Evolutionary conservation across 2,888 invertebrate species (phyloP), one percentile per base, ranked within the genome.

Genomic region (Aproaerema taeniolella): DNA sequence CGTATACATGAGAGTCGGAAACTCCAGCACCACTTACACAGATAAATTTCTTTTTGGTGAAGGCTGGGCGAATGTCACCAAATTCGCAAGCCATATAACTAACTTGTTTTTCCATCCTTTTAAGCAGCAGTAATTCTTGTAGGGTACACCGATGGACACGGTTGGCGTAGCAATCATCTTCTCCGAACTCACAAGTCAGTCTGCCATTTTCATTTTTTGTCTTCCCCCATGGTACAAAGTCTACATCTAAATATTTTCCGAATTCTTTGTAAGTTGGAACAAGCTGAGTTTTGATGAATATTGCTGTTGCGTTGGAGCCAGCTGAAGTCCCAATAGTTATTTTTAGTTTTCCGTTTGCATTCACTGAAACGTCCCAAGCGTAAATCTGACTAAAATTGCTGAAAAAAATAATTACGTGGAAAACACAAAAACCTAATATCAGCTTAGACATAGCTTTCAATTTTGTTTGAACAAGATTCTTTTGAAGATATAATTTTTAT

Each of bases 191-290:
- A 39, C 87, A 87, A 1, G 39, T 45, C 8, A 78, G 43, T 1
- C 41, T 47, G 16, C 75, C 52, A 0, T 38, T 41, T 26, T 39
- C 39, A 8, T 58, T 49, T 29, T 69, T 55, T 1, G 80, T 74
- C 38, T 76, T 73, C 10, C 86, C 87, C 87, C 87, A 87, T 1
- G 83, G 76, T 1, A 87, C 60, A 33, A 79, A 83, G 45, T 83
- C 73, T 0, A 86, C 39, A 5, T 82, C 73, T 40, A 87, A 43
- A 31, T 60, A 76, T 0, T 77, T 47, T 9, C 61, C 59, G 48
- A 76, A 82, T 12, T 66, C 52, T 9, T 50, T 50, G 31, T 76
- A 79, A 0, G 73, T 62, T 24, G 67, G 62, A 1, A 43, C 52
- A 5, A 86, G 50, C 12, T 74, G 65, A 9, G 55, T 31, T 11